Evolutionary conservation across 2,113 vertebrate species (phyloP).

Genomic region (Otolemur garnettii): DNA sequence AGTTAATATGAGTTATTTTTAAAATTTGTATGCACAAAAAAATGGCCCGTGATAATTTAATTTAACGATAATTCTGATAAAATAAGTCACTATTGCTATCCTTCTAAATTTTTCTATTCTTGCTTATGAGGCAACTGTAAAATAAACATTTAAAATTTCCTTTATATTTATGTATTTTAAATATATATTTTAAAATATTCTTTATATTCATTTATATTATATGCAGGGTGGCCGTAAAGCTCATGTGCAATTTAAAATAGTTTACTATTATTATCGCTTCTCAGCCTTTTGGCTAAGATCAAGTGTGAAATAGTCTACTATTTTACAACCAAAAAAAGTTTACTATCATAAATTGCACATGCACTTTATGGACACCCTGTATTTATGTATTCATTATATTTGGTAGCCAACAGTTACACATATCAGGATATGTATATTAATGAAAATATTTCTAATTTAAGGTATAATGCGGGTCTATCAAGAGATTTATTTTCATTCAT

Average conservation of each 20-base stretch:
- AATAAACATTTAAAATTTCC: conserved; percentile 29
- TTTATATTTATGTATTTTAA: not conserved
- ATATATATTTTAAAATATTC: too few relatives aligned
- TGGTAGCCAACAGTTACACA: not conserved
- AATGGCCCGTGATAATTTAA: conserved; percentile 29
- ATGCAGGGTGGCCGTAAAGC: too few relatives aligned
- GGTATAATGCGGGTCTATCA: not conserved
- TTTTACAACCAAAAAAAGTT: too few relatives aligned
- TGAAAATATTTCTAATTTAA: conserved; percentile 30
- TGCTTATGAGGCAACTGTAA: conserved; percentile 42
- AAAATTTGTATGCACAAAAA: conserved; percentile 53
- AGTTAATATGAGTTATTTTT: conserved; percentile 50
- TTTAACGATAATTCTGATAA: conserved; percentile 43
- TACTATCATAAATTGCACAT: too few relatives aligned
- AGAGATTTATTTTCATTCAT: conserved; percentile 7
- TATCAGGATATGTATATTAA: not conserved
- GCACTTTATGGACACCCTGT: too few relatives aligned
- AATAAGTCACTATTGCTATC: conserved; percentile 38
- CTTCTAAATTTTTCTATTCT: conserved; percentile 47
- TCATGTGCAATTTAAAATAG: too few relatives aligned
- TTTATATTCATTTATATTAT: too few relatives aligned
- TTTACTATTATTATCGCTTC: too few relatives aligned
- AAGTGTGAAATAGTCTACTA: too few relatives aligned
- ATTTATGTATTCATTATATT: not conserved
- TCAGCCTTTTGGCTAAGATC: too few relatives aligned